Evolutionary conservation across 2,113 vertebrate species (phyloP).

Genomic region (Nansenia antarctica): DNA sequence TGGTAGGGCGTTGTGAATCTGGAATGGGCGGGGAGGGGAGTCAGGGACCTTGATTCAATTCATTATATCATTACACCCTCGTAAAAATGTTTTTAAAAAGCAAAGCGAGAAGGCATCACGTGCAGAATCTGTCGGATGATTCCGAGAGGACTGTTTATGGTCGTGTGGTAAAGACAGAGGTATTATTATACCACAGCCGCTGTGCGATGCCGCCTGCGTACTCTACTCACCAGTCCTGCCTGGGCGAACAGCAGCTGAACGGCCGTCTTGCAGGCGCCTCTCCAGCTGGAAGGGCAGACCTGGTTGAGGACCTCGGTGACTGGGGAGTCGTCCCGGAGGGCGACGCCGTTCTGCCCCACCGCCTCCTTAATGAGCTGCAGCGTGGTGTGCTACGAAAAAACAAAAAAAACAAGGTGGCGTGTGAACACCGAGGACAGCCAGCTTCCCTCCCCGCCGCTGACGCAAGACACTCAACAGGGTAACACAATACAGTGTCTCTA

Average conservation of each 20-base stretch:
- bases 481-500: too few species aligned
- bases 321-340: slow-evolving; percentile 85
- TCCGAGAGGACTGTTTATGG: neutral
- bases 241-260: slow-evolving; percentile 97
- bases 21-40: too few species aligned
- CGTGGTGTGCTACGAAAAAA: slow-evolving; percentile 87
- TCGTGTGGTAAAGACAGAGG: neutral
- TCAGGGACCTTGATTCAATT: neutral
- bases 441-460: neutral
- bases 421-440: neutral
- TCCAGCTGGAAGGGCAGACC: slow-evolving; percentile 97
- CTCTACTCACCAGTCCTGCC: slow-evolving; percentile 91
- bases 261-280: slow-evolving; percentile 96
- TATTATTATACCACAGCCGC: neutral
- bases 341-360: slow-evolving; percentile 88
- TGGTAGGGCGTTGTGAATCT: neutral
- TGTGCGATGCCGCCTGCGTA: neutral
- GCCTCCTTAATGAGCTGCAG: slow-evolving; percentile 95
- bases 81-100: neutral
- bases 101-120: too few species aligned
- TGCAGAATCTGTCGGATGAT: neutral
- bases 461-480: neutral
- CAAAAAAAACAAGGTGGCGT: slow-evolving; percentile 20
- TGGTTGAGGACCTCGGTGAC: slow-evolving; percentile 96
- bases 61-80: neutral